Evolutionary conservation across 1,140 invertebrate species (phyloP).

Genomic region (Panonychus citri): DNA sequence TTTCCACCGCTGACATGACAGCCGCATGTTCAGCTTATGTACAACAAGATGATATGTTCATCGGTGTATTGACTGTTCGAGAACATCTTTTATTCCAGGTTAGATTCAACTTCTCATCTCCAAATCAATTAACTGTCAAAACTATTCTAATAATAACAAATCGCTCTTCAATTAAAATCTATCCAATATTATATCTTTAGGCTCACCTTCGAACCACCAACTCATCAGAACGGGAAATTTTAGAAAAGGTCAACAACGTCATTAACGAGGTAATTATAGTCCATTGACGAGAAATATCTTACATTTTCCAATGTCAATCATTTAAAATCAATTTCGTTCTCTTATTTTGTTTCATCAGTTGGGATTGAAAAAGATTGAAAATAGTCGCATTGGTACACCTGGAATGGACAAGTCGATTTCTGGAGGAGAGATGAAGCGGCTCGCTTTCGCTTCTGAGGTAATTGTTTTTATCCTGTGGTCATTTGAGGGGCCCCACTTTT

Average conservation of each 20-base stretch:
- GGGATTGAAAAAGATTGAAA: constrained; percentile 42
- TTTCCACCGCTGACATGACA: constrained; percentile 30
- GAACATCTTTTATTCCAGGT: constrained; percentile 82
- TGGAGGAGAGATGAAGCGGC: constrained; percentile 66
- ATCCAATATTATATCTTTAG: no score
- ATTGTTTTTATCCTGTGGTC: no score
- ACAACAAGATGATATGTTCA: constrained; percentile 83
- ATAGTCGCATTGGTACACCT: constrained; percentile 63
- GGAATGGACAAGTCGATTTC: constrained; percentile 55
- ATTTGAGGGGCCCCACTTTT: no score
- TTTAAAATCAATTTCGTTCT: no score
- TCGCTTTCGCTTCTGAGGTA: constrained; percentile 62
- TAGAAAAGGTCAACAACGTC: constrained; percentile 66
- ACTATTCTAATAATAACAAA: no score
- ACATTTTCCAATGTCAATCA: no score
- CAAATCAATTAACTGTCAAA: no score
- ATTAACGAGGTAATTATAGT: constrained; percentile 61
- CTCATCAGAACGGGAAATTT: constrained; percentile 41
- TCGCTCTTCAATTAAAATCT: no score
- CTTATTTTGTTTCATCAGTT: no score
- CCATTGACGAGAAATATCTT: no score
- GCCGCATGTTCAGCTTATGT: constrained; percentile 69
- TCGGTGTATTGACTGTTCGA: constrained; percentile 62
- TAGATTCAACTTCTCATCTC: constrained; percentile 3
- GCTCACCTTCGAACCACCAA: constrained; percentile 44